phyloP scores from a whole-genome alignment of 2,797 vertebrate species.

The Rousettus madagascariensis region DNA sequence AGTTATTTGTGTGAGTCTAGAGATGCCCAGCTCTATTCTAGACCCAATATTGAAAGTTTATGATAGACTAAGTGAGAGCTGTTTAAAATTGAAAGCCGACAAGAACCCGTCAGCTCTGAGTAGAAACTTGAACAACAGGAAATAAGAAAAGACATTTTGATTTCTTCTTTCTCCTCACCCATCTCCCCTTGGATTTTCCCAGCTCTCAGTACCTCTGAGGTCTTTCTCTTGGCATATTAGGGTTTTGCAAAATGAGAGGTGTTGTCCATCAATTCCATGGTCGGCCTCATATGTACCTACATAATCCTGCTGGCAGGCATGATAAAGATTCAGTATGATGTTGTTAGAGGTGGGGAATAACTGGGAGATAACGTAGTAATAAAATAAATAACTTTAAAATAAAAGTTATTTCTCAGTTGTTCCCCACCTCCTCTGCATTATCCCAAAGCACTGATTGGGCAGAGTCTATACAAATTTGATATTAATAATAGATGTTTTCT shows the following conservation, averaged over 20 bases:
- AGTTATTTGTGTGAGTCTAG: not conserved
- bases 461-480: not conserved
- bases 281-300: rapidly evolving
- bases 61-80: not conserved
- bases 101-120: not conserved
- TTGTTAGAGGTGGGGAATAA: not conserved
- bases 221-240: not conserved
- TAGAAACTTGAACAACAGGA: not conserved
- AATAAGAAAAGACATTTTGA: not conserved
- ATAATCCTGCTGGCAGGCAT: not conserved
- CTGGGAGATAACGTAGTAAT: too few relatives aligned
- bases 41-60: not conserved
- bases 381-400: too few relatives aligned
- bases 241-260: not conserved
- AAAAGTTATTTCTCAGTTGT: not conserved
- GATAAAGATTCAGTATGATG: not conserved
- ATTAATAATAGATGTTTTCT: not conserved
- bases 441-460: not conserved
- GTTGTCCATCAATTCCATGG: too few relatives aligned
- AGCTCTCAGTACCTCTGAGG: not conserved
- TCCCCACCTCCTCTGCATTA: not conserved
- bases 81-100: not conserved
- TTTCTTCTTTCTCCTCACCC: not conserved
- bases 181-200: not conserved
- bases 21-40: not conserved